Base-by-base conservation (phyloP, 2,113 vertebrate species). In the Glaucidium brasilianum region DNA sequence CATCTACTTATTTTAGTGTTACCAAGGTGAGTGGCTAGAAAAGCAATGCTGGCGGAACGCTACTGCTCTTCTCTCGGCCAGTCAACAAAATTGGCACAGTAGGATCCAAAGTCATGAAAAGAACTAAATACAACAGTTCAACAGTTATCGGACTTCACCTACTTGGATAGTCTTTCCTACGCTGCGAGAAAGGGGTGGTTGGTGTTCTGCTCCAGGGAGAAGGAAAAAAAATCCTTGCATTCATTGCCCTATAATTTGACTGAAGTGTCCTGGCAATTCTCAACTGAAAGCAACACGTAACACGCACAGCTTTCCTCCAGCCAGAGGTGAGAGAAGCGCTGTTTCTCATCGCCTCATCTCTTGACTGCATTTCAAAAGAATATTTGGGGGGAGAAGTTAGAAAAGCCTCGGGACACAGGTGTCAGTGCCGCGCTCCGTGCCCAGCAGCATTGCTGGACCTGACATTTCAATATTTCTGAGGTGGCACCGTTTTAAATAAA, bases 81-180 rank as follows among this genome's bases (percentile, higher is more conserved):
- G 23, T 10, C 53, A 29, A 45, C 16, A 27, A 20, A 59, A 83
- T 1, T 7, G 21, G 58, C 37, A 64, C 5, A 1, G 30, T 3
- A 62, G 58, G 58, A 52, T 43, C 66, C 14, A 32, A 55, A 32
- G 32, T 1, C 58, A 63, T 3, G 0, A 5, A 39, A 77, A 49
- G 2, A 76, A 73, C 37, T 5, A 35, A 67, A 91, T 8, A 53
- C 79, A 76, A 35, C 26, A 12, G 59, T 9, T 32, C 11, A 32
- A 45, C 11, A 16, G 5, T 3, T 23, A 37, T 1, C 1, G 19
- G 16, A 27, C 30, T 59, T 88, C 30, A 68, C 8, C 59, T 41
- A 22, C 9, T 41, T 0, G 0, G 21, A 14, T 0, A 32, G 18
- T 10, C 37, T 10, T 50, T 49, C 67, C 68, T 49, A 10, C 0